Base-by-base conservation (phyloP, 2,113 vertebrate species). In the Hyaena hyaena region DNA sequence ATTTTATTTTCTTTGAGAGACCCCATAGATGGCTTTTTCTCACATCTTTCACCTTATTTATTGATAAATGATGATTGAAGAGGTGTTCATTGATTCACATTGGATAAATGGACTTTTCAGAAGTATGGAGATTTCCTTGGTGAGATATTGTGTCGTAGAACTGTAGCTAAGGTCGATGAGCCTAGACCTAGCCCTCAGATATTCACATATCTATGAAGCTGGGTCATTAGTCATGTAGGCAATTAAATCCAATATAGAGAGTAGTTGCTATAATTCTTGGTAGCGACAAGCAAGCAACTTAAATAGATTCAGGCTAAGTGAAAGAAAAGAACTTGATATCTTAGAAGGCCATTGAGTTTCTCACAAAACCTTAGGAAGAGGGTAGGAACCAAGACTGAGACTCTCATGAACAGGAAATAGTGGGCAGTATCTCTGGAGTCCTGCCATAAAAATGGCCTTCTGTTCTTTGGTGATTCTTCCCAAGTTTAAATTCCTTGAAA, bases 31-130 rank as follows among this genome's bases (percentile, higher is more conserved):
- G 2, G 68, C 31, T 79, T 76, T 58, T 95, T 66, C 77, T 85
- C 11, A 33, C 24, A 50, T 77, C 48, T 90, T 93, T 92, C 63
- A 80, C 82, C 68, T 63, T 95, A 71, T 66, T 50, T 94, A 69
- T 48, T 74, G 63, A 93, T 31, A 90, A 19, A 92, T 84, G 66
- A 50, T 93, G 77, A 83, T 45, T 92, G 69, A 93, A 86, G 39
- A 73, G 10, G 0, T 69, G 14, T 80, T 83, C 33, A 81, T 82
- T 35, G 71, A 93, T 89, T 80, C 63, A 10, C 55, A 12, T 79
- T 95, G 65, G 21, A 96, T 19, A 79, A 85, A 74, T 48, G 88
- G 63, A 35, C 26, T 96, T 71, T 92, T 89, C 43, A 39, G n/a
- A 69, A 79, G 7, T 39, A 4, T 43, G 23, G 5, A n/a, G 9